Evolutionary conservation across 1,140 invertebrate genomes (phyloP).

Genomic region (Drosophila tristis): DNA sequence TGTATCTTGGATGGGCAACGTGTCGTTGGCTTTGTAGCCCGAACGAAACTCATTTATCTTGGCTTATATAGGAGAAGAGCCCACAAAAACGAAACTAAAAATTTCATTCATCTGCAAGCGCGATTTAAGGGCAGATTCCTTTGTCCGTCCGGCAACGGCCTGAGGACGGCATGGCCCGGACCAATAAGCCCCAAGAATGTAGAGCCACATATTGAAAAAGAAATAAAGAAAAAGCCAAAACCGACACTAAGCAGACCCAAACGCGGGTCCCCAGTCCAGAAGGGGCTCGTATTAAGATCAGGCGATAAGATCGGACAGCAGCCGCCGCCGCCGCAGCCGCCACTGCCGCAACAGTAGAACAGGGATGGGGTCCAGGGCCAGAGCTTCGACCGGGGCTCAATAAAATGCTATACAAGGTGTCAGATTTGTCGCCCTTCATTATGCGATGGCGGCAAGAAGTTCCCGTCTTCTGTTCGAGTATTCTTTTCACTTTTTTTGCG

Average conservation of each 20-base stretch:
- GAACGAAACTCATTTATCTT: constrained; percentile 81
- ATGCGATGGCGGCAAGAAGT: constrained; percentile 53
- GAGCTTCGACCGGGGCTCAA: constrained; percentile 59
- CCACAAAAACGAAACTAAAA: constrained; percentile 30
- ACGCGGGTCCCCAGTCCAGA: constrained; percentile 43
- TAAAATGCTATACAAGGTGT: constrained; percentile 84
- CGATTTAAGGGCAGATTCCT: constrained; percentile 64
- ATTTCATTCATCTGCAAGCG: constrained; percentile 78
- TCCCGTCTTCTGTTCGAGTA: constrained; percentile 14
- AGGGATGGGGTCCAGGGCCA: background rate
- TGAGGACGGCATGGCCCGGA: constrained; percentile 57
- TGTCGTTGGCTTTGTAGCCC: constrained; percentile 78
- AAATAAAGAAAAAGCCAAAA: constrained; percentile 8
- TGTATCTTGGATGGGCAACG: constrained; percentile 59
- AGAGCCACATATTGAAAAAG: constrained; percentile 77
- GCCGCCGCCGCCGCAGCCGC: constrained; percentile 43
- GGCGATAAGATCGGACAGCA: constrained; percentile 82
- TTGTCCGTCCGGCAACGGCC: constrained; percentile 7
- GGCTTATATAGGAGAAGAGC: constrained; percentile 54
- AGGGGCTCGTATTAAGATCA: constrained; percentile 83
- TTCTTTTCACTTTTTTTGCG: constrained; percentile 14
- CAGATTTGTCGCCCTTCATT: constrained; percentile 84
- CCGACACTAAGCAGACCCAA: constrained; percentile 4
- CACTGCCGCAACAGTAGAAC: constrained; percentile 16
- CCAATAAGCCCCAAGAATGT: constrained; percentile 61